Evolutionary conservation across 2,797 vertebrate genomes (phyloP), one percentile per base, ranked within the genome.

Genomic region (Syncerus caffer): DNA sequence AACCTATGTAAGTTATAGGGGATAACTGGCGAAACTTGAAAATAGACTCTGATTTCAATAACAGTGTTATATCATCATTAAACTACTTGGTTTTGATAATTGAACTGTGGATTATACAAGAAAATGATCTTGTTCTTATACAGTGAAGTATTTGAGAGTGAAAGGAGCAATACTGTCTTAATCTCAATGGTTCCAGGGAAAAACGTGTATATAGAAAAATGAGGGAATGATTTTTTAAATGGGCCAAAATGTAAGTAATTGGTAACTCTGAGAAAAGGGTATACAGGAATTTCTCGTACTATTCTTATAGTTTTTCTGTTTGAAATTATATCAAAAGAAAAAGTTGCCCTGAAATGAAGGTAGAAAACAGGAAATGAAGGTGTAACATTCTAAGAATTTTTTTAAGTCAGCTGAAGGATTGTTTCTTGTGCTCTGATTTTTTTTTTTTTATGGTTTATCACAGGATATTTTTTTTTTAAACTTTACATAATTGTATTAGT

Each of bases 381-480:
- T 96, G 47, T 92, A 50, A 89, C 47, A 96, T 96, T 96, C 95
- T 98, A 97, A 97, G 97, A 97, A 90, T 94, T 87, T 90, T 97
- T 92, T 85, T 14, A 67, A 94, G 53, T 96, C 76, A 97, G 45
- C 31, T 64, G 17, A 96, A 95, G 34, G 53, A 88, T 95, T 85
- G 25, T 96, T 96, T 97, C 93, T 96, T 97, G 62, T 96, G 91
- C 58, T 94, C 85, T 97, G 42, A 89, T 93, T 88, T 93, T 93
- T 89, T 67, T 79, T 21, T 67, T 10, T 50, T 47, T 27, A n/a
- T n/a, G n/a, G n/a, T n/a, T n/a, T n/a, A n/a, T n/a, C n/a, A n/a
- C n/a, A n/a, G n/a, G n/a, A n/a, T n/a, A n/a, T n/a, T n/a, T n/a
- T n/a, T n/a, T n/a, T n/a, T n/a, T n/a, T n/a, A n/a, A n/a, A n/a